phyloP scores from a whole-genome alignment of 2,888 invertebrate species.

The Hydroisotoma schaefferi region DNA sequence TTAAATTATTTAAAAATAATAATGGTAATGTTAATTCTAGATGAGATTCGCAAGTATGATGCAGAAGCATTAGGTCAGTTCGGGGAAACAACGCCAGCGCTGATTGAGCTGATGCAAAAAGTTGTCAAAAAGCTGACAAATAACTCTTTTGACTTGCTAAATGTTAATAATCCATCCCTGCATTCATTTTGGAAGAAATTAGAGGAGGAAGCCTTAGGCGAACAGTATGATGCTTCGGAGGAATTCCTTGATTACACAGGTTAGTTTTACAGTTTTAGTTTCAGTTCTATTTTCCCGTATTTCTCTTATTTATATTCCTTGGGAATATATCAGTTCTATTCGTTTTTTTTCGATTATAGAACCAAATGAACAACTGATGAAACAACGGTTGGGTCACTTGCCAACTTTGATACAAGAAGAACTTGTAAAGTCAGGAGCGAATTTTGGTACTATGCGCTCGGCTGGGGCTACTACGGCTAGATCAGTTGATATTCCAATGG shows the following conservation, averaged over 20 bases:
- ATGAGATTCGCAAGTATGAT: constrained; percentile 28
- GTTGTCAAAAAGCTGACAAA: constrained; percentile 39
- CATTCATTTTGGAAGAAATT: constrained; percentile 34
- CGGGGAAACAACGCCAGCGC: neutral
- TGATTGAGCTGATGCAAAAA: constrained; percentile 32
- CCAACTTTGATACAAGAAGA: constrained; percentile 13
- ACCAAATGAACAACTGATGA: constrained; percentile 38
- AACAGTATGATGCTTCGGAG: constrained; percentile 15
- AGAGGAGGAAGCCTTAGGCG: constrained; percentile 31
- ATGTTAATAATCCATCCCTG: constrained; percentile 35
- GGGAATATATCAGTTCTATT: neutral
- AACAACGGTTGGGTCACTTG: constrained; percentile 19
- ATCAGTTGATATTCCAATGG: constrained; percentile 32
- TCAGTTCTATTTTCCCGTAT: no score
- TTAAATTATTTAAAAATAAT: constrained; percentile 3
- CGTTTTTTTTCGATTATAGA: constrained; percentile 19
- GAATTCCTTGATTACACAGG: constrained; percentile 37
- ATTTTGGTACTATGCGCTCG: constrained; percentile 5
- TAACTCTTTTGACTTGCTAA: constrained; percentile 30
- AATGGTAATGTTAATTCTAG: constrained; percentile 1
- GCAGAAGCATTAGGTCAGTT: constrained; percentile 13
- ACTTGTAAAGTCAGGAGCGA: neutral
- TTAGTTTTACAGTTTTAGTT: no score
- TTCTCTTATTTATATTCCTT: neutral
- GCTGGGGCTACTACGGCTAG: constrained; percentile 3